phyloP scores from a whole-genome alignment of 1,140 invertebrate genomes.

The Nebria ingens region DNA sequence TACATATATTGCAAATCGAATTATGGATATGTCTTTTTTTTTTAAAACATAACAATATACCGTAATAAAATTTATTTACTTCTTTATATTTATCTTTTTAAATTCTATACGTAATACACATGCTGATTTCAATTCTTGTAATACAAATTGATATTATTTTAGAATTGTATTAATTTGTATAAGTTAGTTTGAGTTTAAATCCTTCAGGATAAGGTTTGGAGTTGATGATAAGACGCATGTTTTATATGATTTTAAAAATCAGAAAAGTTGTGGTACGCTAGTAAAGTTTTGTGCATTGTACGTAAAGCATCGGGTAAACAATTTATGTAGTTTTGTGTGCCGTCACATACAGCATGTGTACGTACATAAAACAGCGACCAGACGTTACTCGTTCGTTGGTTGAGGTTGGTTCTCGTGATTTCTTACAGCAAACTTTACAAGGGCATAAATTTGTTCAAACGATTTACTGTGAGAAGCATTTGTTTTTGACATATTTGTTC shows the following conservation, averaged over 20 bases:
- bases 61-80: no score
- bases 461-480: neutral
- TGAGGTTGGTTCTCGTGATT: neutral
- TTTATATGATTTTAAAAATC: neutral
- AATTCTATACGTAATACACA: no score
- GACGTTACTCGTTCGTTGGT: neutral
- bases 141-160: no score
- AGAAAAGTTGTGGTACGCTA: neutral
- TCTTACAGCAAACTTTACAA: neutral
- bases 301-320: neutral
- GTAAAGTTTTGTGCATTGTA: neutral
- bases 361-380: neutral
- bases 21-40: no score
- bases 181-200: no score
- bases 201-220: no score
- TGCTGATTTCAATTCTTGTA: no score
- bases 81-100: no score
- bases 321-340: neutral
- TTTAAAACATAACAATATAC: no score
- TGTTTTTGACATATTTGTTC: neutral
- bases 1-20: no score
- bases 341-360: neutral
- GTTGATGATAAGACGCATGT: no score
- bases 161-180: no score
- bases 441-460: neutral